Conservation (phyloP, 2,888 invertebrate species). For the Criorhina ranunculi region DNA sequence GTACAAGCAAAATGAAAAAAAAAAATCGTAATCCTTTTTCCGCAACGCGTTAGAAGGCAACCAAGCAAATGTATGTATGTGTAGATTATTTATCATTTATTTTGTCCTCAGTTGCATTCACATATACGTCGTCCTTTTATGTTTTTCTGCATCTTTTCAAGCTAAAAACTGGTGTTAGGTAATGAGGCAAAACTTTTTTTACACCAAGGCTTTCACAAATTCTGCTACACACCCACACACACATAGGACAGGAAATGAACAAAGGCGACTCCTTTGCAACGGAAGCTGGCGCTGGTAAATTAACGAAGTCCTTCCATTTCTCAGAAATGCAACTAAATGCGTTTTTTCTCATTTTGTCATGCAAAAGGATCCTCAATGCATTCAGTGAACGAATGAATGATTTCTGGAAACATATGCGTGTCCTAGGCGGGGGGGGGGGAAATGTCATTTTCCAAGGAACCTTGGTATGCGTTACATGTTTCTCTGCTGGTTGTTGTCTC, state of each 20-base stretch:
- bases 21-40: conserved; percentile 59
- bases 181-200: conserved; percentile 76
- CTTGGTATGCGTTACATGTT: conserved; percentile 11
- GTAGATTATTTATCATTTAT: conserved; percentile 65
- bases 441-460: conserved; percentile 37
- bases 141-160: conserved; percentile 52
- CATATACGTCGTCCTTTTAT: conserved; percentile 26
- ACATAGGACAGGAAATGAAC: conserved; percentile 40
- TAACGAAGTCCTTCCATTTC: conserved; percentile 57
- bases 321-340: conserved; percentile 64
- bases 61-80: conserved; percentile 30
- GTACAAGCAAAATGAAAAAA: conserved; percentile 54
- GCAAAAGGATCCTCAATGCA: conserved; percentile 6
- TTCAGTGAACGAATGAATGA: conserved; percentile 8
- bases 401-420: neutral
- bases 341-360: conserved; percentile 22
- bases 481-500: conserved; percentile 52
- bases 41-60: conserved; percentile 55
- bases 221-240: conserved; percentile 18
- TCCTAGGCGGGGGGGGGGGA: no score
- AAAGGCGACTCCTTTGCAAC: conserved; percentile 52
- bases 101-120: conserved; percentile 57
- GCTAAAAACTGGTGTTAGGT: conserved; percentile 73
- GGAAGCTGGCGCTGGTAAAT: conserved; percentile 68
- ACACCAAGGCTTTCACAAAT: conserved; percentile 67